phyloP scores from a whole-genome alignment of 2,797 vertebrate genomes.

The Avahi laniger region DNA sequence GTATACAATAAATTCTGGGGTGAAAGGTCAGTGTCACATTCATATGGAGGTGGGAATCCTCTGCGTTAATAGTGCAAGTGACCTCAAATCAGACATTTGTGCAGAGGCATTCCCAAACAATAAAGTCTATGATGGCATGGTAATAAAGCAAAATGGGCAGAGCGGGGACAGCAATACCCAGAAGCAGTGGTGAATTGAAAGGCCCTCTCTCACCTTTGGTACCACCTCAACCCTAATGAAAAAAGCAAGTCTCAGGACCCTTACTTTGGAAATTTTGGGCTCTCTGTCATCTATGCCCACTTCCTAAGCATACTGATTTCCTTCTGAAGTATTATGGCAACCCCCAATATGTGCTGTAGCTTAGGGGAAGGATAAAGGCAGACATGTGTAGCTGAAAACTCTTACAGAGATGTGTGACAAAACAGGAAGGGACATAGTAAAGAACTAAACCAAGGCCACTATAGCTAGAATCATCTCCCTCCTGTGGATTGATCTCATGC shows the following conservation, averaged over 20 bases:
- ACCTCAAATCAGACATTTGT: slow-evolving; percentile 78
- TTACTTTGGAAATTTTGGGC: not conserved
- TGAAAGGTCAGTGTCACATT: slow-evolving; percentile 73
- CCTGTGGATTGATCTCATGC: not conserved
- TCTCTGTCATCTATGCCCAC: not conserved
- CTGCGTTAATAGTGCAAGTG: slow-evolving; percentile 77
- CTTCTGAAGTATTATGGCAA: not conserved
- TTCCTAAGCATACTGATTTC: not conserved
- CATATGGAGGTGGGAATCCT: slow-evolving; percentile 80
- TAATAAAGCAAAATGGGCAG: slow-evolving; percentile 78
- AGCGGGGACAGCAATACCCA: slow-evolving; percentile 26
- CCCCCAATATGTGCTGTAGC: not conserved
- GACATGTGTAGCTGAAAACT: not conserved
- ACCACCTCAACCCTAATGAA: not conserved
- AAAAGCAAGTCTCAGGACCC: not conserved
- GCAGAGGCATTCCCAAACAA: slow-evolving; percentile 52
- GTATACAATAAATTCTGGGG: slow-evolving; percentile 75
- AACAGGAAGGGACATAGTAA: not conserved
- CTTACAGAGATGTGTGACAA: not conserved
- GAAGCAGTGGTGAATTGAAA: slow-evolving; percentile 63
- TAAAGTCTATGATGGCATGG: slow-evolving; percentile 52
- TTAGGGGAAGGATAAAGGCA: not conserved
- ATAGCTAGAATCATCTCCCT: not conserved
- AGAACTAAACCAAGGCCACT: not conserved
- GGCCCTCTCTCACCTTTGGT: not conserved